A percentile compares a stretch with the other conserved stretches of the same genome.
Evolutionary conservation across 2,797 vertebrate genomes (phyloP).

Genomic region (Sebastes jordani): DNA sequence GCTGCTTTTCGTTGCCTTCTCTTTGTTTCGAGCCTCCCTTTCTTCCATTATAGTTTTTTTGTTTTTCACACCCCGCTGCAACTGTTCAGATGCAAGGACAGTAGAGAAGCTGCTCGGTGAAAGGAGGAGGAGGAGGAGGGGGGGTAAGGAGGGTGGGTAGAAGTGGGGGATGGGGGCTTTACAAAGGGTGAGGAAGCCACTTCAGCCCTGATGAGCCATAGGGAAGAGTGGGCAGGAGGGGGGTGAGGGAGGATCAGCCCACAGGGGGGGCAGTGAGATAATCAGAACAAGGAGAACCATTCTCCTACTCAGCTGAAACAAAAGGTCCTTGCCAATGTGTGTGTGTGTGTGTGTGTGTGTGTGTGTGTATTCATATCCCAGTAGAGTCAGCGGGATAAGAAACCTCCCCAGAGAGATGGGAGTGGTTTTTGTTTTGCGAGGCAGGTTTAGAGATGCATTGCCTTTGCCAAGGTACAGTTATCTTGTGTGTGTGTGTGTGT

Average conservation of each 20-base stretch:
- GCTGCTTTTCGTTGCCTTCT: slow-evolving; percentile 16
- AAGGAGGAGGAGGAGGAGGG: not conserved
- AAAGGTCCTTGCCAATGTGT: slow-evolving; percentile 54
- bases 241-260: slow-evolving; percentile 8
- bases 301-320: slow-evolving; percentile 73
- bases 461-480: slow-evolving; percentile 31
- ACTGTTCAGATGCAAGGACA: slow-evolving; percentile 43
- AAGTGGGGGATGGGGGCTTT: slow-evolving; percentile 53
- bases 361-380: slow-evolving; percentile 37
- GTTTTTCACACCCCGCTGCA: slow-evolving; percentile 20
- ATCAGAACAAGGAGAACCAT: slow-evolving; percentile 75
- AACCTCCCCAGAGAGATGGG: slow-evolving; percentile 30
- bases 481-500: not conserved
- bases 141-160: not conserved
- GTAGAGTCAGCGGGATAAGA: slow-evolving; percentile 39
- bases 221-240: slow-evolving; percentile 31
- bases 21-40: slow-evolving; percentile 27
- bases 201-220: slow-evolving; percentile 50
- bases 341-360: slow-evolving; percentile 34
- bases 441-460: slow-evolving; percentile 23
- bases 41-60: slow-evolving; percentile 22
- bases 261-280: slow-evolving; percentile 63
- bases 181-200: slow-evolving; percentile 54
- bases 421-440: slow-evolving; percentile 23
- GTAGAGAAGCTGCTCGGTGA: slow-evolving; percentile 23